Evolutionary conservation across 2,797 vertebrate genomes (phyloP).

Genomic region (Peromyscus melanophrys): DNA sequence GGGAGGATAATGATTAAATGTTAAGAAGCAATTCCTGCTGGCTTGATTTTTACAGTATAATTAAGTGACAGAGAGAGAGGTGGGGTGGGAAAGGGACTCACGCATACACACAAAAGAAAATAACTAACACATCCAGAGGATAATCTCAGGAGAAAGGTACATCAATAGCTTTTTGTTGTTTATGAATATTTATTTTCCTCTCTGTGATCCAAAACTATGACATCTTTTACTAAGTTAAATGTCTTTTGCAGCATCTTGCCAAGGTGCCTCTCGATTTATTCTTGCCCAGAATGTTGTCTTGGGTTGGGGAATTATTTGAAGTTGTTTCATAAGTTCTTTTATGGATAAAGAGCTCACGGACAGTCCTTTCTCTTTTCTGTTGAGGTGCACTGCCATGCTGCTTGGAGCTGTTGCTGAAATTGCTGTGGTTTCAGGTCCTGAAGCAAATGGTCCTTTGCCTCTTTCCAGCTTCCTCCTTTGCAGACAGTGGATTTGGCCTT

Average conservation of each 20-base stretch:
- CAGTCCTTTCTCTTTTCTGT: constrained; percentile 50
- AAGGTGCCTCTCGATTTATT: constrained; percentile 55
- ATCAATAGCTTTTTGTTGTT: background rate
- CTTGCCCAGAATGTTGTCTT: constrained; percentile 62
- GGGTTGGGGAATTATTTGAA: constrained; percentile 58
- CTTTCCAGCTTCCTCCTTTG: constrained; percentile 72
- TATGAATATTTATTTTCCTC: constrained; percentile 65
- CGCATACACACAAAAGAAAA: background rate
- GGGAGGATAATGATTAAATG: constrained; percentile 75
- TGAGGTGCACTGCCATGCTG: constrained; percentile 67
- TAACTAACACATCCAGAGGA: constrained; percentile 23
- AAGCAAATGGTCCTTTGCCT: constrained; percentile 70
- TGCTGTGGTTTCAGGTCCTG: constrained; percentile 77
- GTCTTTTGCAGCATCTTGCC: constrained; percentile 49
- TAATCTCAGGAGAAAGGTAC: constrained; percentile 53
- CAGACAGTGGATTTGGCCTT: constrained; percentile 80
- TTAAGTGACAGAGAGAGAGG: constrained; percentile 50
- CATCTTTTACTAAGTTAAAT: constrained; percentile 48
- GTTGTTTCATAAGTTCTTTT: constrained; percentile 72
- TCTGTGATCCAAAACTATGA: constrained; percentile 40
- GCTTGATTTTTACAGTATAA: constrained; percentile 81
- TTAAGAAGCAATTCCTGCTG: constrained; percentile 77
- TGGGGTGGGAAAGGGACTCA: background rate
- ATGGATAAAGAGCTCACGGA: constrained; percentile 29
- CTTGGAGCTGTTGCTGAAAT: constrained; percentile 68